Evolutionary conservation across 2,113 vertebrate genomes (phyloP).

Genomic region (Albula goreensis): DNA sequence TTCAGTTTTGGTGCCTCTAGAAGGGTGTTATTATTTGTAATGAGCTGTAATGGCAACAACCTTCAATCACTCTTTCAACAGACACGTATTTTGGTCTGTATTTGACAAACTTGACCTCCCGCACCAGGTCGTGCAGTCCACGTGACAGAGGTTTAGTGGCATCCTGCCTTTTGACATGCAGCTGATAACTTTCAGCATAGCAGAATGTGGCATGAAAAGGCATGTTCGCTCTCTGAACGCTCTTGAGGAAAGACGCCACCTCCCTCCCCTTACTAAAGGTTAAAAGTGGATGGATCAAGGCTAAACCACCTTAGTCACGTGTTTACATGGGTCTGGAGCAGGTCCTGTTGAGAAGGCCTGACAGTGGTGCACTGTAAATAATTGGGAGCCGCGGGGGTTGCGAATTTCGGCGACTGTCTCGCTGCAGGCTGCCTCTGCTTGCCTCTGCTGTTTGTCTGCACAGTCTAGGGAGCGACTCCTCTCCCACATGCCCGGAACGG

Average conservation of each 20-base stretch:
- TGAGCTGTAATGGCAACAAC: too few species aligned
- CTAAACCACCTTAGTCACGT: not conserved
- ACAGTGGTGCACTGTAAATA: not conserved
- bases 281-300: not conserved
- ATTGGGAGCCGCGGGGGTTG: not conserved
- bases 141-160: not conserved
- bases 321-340: not conserved
- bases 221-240: not conserved
- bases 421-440: not conserved
- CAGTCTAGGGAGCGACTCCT: not conserved
- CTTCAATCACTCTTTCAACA: too few species aligned
- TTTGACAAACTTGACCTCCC: not conserved
- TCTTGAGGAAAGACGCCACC: not conserved
- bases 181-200: not conserved
- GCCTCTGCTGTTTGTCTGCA: not conserved
- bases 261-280: not conserved
- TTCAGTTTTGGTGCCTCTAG: not conserved
- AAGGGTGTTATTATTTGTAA: too few species aligned
- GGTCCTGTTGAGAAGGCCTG: not conserved
- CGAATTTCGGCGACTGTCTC: not conserved
- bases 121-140: not conserved
- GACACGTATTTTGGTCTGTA: not conserved
- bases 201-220: conserved; percentile 15
- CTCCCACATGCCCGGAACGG: not conserved
- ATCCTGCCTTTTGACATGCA: not conserved